Evolutionary conservation across 92 coral and sea anemone genomes (phyloP), one percentile per base, ranked within the genome.

Genomic region (Porites lobata): DNA sequence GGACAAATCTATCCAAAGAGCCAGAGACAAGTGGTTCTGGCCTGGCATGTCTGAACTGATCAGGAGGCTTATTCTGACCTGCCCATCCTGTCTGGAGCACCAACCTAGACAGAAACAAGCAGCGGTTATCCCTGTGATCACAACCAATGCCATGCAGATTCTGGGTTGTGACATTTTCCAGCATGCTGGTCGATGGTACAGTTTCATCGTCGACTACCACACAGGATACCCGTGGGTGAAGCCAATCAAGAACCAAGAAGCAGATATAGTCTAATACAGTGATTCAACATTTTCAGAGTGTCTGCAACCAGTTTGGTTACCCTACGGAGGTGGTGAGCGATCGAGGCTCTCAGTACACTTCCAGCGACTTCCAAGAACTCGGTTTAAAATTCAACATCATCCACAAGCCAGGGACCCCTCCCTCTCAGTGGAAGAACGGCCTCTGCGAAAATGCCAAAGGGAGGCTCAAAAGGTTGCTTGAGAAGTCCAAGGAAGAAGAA

Each of bases 21-120:
- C 93, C 72, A 79, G 93, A 71, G 90, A 90, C 90, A 90, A 85
- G 86, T 90, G 90, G 90, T 90, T 90, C 86, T 90, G 93, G 87
- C 93, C 93, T 87, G 90, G 77, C 90, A 90, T 85, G 93, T 68
- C 90, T 69, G 86, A 62, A 79, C 90, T 85, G 90, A 90, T 90
- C 87, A 90, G 90, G 93, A 90, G 76, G 90, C 76, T 90, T 69
- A 90, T 90, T 83, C 90, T 90, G 65, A 85, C 93, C 82, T 90
- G 93, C 87, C 90, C 93, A 85, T 90, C 93, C 90, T 90, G 90
- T 85, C 93, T 90, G 90, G 93, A 90, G 86, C 90, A 85, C 90
- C 93, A 90, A 85, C 93, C 93, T 69, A 65, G 93, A 85, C 93
- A 90, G 93, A 90, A 90, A 90, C 91, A 85, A 90, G 90, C 80